These are phyloP conservation scores for Hystrix brachyura DNA, from an alignment of 2,113 vertebrate genomes.

Conservation along the genomic window DNA sequence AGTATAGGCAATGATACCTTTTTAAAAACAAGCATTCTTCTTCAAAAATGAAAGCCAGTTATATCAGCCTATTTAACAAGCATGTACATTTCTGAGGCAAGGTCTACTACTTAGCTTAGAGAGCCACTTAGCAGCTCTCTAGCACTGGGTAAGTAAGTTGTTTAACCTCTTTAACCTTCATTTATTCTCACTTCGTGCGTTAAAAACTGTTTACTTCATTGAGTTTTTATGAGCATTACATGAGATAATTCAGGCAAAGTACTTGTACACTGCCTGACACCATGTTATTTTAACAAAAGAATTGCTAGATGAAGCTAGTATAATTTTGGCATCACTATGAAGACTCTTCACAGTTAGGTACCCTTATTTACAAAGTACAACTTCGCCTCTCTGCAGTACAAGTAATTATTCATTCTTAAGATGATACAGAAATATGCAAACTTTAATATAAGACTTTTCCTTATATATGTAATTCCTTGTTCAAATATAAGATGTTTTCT, in stretches of 20 bases:
- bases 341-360: constrained; percentile 89
- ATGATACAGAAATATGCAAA: constrained; percentile 73
- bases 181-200: background rate
- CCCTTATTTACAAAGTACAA: constrained; percentile 86
- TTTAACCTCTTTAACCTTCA: background rate
- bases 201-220: background rate
- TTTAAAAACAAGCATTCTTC: constrained; percentile 1
- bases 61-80: background rate
- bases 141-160: background rate
- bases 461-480: constrained; percentile 35
- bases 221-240: constrained; percentile 26
- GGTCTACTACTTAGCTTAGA: background rate
- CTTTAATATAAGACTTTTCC: constrained; percentile 18
- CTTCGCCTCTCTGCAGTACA: constrained; percentile 77
- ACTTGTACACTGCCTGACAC: background rate
- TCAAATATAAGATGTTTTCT: background rate
- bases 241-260: constrained; percentile 4
- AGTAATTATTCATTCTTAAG: constrained; percentile 77
- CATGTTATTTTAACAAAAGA: constrained; percentile 2
- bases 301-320: background rate
- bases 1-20: background rate
- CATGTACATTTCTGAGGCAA: background rate
- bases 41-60: constrained; percentile 58
- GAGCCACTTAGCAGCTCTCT: background rate
- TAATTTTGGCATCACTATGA: constrained; percentile 88